phyloP scores from a whole-genome alignment of 2,113 vertebrate genomes.

The Coturnix japonica region DNA sequence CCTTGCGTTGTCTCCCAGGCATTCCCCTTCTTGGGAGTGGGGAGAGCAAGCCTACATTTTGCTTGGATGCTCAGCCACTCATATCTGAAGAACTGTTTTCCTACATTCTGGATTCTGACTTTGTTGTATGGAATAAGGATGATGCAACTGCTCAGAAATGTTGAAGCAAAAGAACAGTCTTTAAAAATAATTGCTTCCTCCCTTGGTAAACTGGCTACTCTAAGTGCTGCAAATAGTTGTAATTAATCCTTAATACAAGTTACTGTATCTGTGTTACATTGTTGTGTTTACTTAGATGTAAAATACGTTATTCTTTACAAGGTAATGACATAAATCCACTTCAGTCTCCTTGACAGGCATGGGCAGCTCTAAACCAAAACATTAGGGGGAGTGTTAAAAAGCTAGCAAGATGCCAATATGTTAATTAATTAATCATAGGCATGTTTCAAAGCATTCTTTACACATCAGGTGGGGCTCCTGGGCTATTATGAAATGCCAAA shows the following conservation, averaged over 20 bases:
- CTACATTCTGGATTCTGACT: background rate
- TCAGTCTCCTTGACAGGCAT: slow-evolving; percentile 31
- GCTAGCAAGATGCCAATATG: slow-evolving; percentile 62
- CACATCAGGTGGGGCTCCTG: slow-evolving; percentile 68
- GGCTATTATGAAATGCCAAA: slow-evolving; percentile 60
- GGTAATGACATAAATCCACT: slow-evolving; percentile 32
- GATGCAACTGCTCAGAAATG: slow-evolving; percentile 47
- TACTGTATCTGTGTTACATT: slow-evolving; percentile 28
- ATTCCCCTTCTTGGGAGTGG: accelerated
- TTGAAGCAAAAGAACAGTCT: slow-evolving; percentile 27
- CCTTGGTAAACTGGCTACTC: slow-evolving; percentile 32
- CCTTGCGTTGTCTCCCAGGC: no score
- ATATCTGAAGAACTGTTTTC: background rate
- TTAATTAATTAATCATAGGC: slow-evolving; percentile 70
- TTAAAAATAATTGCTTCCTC: slow-evolving; percentile 62
- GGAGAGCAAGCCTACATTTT: background rate
- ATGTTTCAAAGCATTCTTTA: slow-evolving; percentile 68
- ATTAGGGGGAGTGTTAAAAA: slow-evolving; percentile 47
- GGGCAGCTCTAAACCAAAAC: slow-evolving; percentile 52
- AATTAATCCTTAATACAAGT: slow-evolving; percentile 48
- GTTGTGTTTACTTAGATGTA: slow-evolving; percentile 59
- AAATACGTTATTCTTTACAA: slow-evolving; percentile 52
- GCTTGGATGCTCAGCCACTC: background rate
- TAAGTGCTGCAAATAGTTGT: background rate
- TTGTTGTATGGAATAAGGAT: slow-evolving; percentile 47